Percentiles rank a stretch among this genome's conserved stretches.
These are phyloP conservation scores for Pemphigus obesinymphae DNA, from an alignment of 1,140 invertebrate species.

Conservation along the genomic window DNA sequence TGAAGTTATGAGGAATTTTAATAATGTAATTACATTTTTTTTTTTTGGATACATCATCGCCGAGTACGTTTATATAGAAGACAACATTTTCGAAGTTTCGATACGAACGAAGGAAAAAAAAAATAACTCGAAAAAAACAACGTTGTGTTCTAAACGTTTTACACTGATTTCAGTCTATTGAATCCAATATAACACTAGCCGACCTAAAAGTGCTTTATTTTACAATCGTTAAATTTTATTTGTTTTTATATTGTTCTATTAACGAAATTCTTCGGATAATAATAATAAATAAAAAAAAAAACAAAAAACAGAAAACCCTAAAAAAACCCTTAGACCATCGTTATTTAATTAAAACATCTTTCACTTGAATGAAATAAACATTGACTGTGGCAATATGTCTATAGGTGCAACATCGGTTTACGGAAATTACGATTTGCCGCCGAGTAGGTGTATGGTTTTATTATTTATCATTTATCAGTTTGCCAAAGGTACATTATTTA, in stretches of 20 bases:
- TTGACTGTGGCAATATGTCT: background rate
- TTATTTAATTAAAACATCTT: background rate
- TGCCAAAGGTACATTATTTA: background rate
- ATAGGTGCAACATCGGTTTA: too few relatives aligned
- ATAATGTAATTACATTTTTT: too few relatives aligned
- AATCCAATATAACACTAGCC: background rate
- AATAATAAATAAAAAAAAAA: too few relatives aligned
- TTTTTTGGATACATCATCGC: too few relatives aligned
- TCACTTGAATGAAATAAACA: background rate
- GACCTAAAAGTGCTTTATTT: background rate
- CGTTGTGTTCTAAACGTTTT: background rate
- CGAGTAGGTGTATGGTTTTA: background rate
- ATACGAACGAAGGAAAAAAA: background rate
- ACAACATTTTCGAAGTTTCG: background rate
- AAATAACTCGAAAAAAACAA: too few relatives aligned
- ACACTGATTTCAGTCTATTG: background rate
- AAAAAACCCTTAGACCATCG: background rate
- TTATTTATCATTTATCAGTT: slow-evolving; percentile 12
- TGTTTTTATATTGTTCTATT: background rate
- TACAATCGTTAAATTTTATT: background rate
- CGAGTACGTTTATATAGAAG: background rate
- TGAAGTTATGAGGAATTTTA: too few relatives aligned
- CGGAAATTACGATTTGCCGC: background rate
- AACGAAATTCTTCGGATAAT: too few relatives aligned
- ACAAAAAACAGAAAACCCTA: too few relatives aligned